Evolutionary conservation across 2,797 vertebrate species (phyloP), one percentile per base, ranked within the genome.

Genomic region (Enteromius radiatus): DNA sequence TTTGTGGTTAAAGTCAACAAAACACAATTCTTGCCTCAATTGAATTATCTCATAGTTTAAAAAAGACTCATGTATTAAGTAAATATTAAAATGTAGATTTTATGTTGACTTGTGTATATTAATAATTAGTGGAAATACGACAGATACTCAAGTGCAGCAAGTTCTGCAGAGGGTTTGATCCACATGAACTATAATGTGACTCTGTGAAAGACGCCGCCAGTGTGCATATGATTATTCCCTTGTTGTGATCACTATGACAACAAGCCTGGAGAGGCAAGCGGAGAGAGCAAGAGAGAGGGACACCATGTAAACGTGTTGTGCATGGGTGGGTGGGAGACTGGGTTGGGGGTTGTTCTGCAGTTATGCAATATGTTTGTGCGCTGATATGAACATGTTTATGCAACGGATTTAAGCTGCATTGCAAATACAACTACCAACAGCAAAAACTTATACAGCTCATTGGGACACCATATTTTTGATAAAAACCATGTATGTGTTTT

Each of bases 201-300:
- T 90, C 85, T 90, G 84, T 31, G 89, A 7, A 43, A 91, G 86
- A 47, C 85, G 89, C 76, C 90, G 89, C 90, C 90, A 91, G 89
- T 88, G 92, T 84, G 89, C 92, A 93, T 94, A 89, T 93, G 90
- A 93, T 93, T 94, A 92, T 91, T 90, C 87, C 90, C 90, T 88
- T 92, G 91, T 88, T 86, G 90, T 92, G 88, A 94, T 95, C 95
- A 88, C 95, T 95, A 95, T 95, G 95, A 95, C 94, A 95, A 95
- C 94, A 94, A 93, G 80, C 89, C 88, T 82, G 86, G 88, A 91
- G 87, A 94, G 88, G 87, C 91, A 91, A 87, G 88, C 86, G 59
- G 86, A 88, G 84, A 84, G 86, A 75, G 87, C 85, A 85, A 85
- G 82, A 87, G 89, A 90, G 89, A 88, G 83, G 79, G 69, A 85